Evolutionary conservation across 2,113 vertebrate genomes (phyloP).

Genomic region (Ahaetulla prasina): DNA sequence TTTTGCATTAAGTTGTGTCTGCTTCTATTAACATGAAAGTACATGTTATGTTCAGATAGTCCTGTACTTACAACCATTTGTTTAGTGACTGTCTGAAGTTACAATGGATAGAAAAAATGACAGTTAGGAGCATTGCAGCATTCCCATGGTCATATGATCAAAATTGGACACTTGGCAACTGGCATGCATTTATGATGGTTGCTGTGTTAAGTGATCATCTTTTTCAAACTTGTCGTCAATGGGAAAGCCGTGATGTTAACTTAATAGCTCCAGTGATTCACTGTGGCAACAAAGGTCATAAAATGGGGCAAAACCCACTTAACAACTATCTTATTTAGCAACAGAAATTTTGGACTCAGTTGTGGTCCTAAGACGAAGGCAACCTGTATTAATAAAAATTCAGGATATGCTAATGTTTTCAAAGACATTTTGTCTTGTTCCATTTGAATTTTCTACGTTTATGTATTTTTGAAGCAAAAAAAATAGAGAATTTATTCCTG

Average conservation of each 20-base stretch:
- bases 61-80: background rate
- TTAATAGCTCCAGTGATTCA: background rate
- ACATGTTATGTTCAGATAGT: background rate
- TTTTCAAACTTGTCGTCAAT: background rate
- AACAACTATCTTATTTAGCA: background rate
- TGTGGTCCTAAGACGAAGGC: background rate
- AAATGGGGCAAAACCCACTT: background rate
- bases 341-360: background rate
- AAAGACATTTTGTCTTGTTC: background rate
- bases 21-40: background rate
- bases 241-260: background rate
- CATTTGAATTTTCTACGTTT: background rate
- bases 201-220: background rate
- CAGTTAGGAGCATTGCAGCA: background rate
- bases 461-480: background rate
- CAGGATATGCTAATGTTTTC: background rate
- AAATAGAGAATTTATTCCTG: conserved; percentile 33
- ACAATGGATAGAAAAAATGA: background rate
- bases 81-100: background rate
- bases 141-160: background rate
- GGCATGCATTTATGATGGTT: background rate
- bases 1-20: background rate
- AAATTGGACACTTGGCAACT: background rate
- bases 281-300: background rate
- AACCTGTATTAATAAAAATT: background rate